Percentiles rank a stretch among this genome's conserved stretches.
Conservation (phyloP, 2,888 invertebrate genomes). For the Calameuta pallipes region DNA sequence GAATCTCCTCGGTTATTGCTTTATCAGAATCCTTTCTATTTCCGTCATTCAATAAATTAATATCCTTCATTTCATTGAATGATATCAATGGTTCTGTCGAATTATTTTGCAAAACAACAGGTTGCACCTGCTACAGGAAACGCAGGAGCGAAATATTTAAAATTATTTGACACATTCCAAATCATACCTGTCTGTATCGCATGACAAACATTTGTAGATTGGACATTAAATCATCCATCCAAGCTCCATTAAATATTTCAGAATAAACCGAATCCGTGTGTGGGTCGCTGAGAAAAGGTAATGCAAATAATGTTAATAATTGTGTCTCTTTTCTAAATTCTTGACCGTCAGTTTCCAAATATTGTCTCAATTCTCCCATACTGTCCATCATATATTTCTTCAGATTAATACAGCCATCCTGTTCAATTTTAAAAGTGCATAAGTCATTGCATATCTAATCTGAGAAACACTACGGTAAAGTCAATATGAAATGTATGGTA, state of each 20-base stretch:
- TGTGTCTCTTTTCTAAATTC: conserved; percentile 68
- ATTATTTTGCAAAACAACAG: conserved; percentile 5
- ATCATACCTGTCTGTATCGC: conserved; percentile 30
- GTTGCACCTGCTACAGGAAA: conserved; percentile 1
- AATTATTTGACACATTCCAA: background rate
- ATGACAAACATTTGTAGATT: conserved; percentile 37
- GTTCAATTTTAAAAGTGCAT: background rate
- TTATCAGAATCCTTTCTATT: conserved; percentile 18
- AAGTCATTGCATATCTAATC: conserved; percentile 8
- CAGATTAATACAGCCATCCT: background rate
- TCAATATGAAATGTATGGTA: background rate
- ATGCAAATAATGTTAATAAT: conserved; percentile 69
- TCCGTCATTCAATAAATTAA: conserved; percentile 3
- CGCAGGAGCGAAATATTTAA: background rate
- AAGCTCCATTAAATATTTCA: conserved; percentile 65
- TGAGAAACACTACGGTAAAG: background rate
- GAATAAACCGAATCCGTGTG: conserved; percentile 68
- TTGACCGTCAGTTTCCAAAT: conserved; percentile 65
- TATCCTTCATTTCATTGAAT: conserved; percentile 9
- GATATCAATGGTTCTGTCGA: conserved; percentile 18
- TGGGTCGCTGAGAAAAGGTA: conserved; percentile 70
- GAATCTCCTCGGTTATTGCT: conserved; percentile 15
- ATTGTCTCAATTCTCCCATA: conserved; percentile 60
- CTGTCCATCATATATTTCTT: conserved; percentile 27
- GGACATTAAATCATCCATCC: conserved; percentile 36